phyloP scores from a whole-genome alignment of 2,113 vertebrate genomes.

The Puma concolor region DNA sequence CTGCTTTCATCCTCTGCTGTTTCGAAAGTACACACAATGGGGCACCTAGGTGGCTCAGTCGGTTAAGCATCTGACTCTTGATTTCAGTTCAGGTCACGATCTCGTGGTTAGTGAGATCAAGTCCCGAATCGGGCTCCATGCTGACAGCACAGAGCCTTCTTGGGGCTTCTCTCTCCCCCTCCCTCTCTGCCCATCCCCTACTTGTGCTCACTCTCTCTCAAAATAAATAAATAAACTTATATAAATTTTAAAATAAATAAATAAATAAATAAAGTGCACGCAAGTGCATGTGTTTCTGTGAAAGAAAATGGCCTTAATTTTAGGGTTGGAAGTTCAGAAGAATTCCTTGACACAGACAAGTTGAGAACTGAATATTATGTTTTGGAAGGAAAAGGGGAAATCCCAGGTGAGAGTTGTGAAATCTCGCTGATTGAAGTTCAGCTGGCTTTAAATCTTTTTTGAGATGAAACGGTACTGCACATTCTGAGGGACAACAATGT shows the following conservation, averaged over 20 bases:
- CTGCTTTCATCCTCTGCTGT: neutral
- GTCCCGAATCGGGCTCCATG: too few relatives aligned
- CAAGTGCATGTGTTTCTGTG: neutral
- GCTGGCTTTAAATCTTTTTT: neutral
- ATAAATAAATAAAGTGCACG: too few relatives aligned
- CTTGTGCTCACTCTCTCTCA: too few relatives aligned
- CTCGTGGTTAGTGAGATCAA: too few relatives aligned
- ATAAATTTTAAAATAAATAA: too few relatives aligned
- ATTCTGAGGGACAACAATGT: neutral
- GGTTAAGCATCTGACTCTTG: too few relatives aligned
- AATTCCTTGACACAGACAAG: slow-evolving; percentile 32
- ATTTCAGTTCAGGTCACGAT: too few relatives aligned
- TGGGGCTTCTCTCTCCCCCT: too few relatives aligned
- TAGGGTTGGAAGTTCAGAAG: neutral
- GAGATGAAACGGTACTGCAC: neutral
- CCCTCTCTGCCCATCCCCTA: too few relatives aligned
- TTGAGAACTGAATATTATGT: slow-evolving; percentile 52
- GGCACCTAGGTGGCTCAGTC: too few relatives aligned
- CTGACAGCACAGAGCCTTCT: too few relatives aligned
- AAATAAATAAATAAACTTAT: too few relatives aligned
- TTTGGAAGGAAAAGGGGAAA: slow-evolving; percentile 49
- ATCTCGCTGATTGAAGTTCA: neutral
- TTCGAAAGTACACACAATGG: neutral
- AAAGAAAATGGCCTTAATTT: neutral
- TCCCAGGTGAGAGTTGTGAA: slow-evolving; percentile 44